Percentiles rank a stretch among this genome's conserved stretches.
Conservation (phyloP, 2,888 invertebrate species). For the Heliconius charithonia region DNA sequence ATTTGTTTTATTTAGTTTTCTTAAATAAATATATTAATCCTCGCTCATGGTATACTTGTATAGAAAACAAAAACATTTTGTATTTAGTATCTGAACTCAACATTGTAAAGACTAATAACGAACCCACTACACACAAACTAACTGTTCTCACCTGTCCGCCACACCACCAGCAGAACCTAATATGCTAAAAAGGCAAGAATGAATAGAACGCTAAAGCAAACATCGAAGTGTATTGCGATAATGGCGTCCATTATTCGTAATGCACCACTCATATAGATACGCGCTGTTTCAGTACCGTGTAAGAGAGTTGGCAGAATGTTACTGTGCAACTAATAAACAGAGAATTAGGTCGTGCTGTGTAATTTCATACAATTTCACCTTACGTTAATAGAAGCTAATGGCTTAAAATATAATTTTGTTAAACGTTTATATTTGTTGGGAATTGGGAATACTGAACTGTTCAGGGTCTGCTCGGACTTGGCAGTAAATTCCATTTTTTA, state of each 20-base stretch:
- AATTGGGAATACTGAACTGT: neutral
- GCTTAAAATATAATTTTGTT: neutral
- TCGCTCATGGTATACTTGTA: no score
- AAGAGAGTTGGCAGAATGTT: constrained; percentile 31
- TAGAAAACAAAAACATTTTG: no score
- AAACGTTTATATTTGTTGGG: neutral
- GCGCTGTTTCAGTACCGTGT: constrained; percentile 28
- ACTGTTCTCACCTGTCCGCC: neutral
- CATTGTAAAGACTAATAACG: neutral
- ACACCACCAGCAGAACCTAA: neutral
- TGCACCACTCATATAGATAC: constrained; percentile 27
- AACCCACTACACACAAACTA: neutral
- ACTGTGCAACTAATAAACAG: constrained; percentile 31
- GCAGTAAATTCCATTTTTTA: neutral
- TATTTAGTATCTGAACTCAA: no score
- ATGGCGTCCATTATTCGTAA: constrained; percentile 21
- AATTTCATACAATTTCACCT: constrained; percentile 13
- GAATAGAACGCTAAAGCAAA: constrained; percentile 24
- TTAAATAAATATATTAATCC: no score
- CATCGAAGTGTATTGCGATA: constrained; percentile 28
- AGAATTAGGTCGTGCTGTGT: constrained; percentile 29
- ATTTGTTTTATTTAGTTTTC: no score
- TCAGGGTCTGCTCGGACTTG: neutral
- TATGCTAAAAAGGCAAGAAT: constrained; percentile 12
- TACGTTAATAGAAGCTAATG: neutral